Conservation (phyloP, 2,797 vertebrate species). For the Cossypha niveicapilla region DNA sequence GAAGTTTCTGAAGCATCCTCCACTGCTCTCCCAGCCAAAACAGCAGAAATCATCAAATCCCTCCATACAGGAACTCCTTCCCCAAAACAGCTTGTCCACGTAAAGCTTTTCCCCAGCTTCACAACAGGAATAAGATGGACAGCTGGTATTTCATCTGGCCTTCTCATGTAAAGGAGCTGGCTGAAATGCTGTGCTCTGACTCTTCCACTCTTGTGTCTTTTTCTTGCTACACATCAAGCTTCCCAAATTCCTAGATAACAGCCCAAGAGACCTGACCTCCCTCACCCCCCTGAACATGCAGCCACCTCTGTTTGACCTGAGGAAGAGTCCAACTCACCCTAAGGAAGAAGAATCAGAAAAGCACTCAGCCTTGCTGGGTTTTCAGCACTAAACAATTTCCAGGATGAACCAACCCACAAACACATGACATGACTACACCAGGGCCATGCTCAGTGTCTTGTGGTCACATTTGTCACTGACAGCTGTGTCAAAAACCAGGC, state of each 20-base stretch:
- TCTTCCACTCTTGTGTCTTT: neutral
- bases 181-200: neutral
- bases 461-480: neutral
- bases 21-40: neutral
- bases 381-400: neutral
- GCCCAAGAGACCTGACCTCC: neutral
- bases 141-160: neutral
- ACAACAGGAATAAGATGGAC: neutral
- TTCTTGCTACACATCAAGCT: neutral
- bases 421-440: rapidly evolving
- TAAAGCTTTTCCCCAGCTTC: neutral
- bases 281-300: neutral
- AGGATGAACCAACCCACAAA: neutral
- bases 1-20: neutral
- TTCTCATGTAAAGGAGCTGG: neutral
- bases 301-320: neutral
- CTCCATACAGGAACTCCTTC: neutral
- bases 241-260: neutral
- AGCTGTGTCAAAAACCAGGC: neutral
- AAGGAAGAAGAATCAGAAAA: neutral
- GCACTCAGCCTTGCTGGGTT: neutral
- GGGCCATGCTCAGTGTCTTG: neutral
- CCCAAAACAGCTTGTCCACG: neutral
- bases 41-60: neutral
- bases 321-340: neutral